Conservation (phyloP, 2,113 vertebrate genomes). For the Strix aluco region DNA sequence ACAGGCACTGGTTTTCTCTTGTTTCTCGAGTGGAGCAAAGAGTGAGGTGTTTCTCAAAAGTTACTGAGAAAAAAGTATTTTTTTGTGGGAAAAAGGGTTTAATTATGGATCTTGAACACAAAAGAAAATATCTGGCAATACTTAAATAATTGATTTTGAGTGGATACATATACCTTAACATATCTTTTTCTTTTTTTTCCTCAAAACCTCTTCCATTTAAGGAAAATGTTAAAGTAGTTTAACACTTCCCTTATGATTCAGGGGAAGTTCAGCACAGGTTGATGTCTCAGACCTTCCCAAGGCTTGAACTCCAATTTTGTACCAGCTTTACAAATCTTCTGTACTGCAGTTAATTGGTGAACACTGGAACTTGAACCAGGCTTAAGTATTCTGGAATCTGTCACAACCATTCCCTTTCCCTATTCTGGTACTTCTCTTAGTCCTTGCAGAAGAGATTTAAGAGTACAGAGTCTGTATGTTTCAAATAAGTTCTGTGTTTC, state of each 20-base stretch:
- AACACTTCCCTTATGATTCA: not conserved
- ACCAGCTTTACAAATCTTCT: not conserved
- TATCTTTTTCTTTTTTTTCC: not conserved
- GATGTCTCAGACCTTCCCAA: not conserved
- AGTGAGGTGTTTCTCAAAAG: not conserved
- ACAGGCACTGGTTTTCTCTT: not conserved
- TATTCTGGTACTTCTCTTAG: not conserved
- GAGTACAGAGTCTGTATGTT: not conserved
- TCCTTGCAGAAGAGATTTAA: not conserved
- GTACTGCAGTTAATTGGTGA: not conserved
- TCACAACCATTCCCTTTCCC: not conserved
- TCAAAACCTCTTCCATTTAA: rapidly evolving
- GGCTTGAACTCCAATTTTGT: not conserved
- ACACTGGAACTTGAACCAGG: not conserved
- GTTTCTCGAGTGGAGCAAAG: not conserved
- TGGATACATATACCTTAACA: not conserved
- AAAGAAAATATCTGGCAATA: not conserved
- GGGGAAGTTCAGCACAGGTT: not conserved
- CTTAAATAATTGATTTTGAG: not conserved
- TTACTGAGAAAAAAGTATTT: not conserved
- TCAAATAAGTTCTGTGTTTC: not conserved
- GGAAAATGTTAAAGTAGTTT: not conserved
- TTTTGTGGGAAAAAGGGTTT: not conserved
- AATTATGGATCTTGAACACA: not conserved
- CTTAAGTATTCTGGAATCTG: not conserved